Evolutionary conservation across 2,113 vertebrate species (phyloP), one percentile per base, ranked within the genome.

Genomic region (Gobiocypris rarus): DNA sequence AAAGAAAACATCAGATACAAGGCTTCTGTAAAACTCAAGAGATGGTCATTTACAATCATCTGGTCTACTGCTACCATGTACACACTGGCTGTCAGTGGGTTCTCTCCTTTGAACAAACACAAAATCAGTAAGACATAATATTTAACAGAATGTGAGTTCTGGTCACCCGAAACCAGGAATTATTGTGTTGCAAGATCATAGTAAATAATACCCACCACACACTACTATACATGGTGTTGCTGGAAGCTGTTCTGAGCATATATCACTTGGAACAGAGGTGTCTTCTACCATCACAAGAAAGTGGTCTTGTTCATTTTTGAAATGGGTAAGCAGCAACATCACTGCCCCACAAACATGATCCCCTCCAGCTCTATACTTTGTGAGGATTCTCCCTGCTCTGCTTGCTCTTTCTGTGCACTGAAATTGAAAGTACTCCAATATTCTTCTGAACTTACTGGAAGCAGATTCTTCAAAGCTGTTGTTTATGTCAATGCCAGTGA

Each of bases 1-100:
- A 83, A 17, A 5, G 31, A 31, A n/a, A 86, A 86, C 71, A 86
- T 85, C 41, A 85, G 38, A 26, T 58, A 61, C 52, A 81, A 41
- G 38, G 75, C 75, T 41, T 78, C 69, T 15, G 67, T 80, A 58
- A 73, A 80, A 38, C 48, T 70, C 13, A 63, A 63, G 4, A 63
- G 24, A 63, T 61, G 58, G n/a, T 70, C 19, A 67, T 82, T 86
- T n/a, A 78, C 59, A 52, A 86, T 54, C 8, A 69, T 58, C 48
- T 76, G 77, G 84, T 85, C 79, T 22, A 82, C 80, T 75, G 56
- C 70, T 45, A 85, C 59, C 80, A 86, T 86, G 73, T 75, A 82
- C 28, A 82, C 38, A 63, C 65, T 82, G 79, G 73, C 79, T 67
- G 84, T 86, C 26, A 77, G 38, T 56, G 63, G 58, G 71, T 61